Evolutionary conservation across 2,888 invertebrate genomes (phyloP).

Genomic region (Acanthococcus lagerstroemiae): DNA sequence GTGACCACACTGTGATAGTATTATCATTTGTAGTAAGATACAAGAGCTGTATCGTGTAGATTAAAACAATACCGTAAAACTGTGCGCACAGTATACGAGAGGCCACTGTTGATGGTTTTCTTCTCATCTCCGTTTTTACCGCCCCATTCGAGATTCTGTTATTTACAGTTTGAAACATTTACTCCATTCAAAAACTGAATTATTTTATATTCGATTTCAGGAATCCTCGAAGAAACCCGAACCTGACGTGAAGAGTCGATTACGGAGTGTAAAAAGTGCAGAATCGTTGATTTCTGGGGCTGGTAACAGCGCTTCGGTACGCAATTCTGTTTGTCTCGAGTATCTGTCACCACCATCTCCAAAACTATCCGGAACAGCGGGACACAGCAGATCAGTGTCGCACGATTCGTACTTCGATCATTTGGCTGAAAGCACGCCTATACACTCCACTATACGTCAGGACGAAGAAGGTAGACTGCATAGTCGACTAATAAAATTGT

Average conservation of each 20-base stretch:
- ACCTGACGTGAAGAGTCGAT: conserved; percentile 12
- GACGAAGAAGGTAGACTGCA: conserved; percentile 32
- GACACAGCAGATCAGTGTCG: conserved; percentile 60
- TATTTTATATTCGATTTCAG: too few species aligned
- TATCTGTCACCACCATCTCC: conserved; percentile 33
- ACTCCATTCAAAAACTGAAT: too few species aligned
- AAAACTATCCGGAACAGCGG: conserved; percentile 41
- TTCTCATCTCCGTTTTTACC: background rate
- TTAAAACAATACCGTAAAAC: too few species aligned
- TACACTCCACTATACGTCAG: conserved; percentile 29
- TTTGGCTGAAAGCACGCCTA: conserved; percentile 49
- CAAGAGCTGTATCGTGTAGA: too few species aligned
- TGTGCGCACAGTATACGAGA: too few species aligned
- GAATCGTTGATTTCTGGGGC: conserved; percentile 51
- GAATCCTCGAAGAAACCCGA: conserved; percentile 1
- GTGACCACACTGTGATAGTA: too few species aligned
- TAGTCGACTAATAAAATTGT: too few species aligned
- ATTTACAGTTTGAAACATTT: too few species aligned
- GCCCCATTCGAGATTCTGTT: background rate
- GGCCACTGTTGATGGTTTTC: too few species aligned
- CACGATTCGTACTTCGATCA: conserved; percentile 89
- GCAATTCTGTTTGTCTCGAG: conserved; percentile 33
- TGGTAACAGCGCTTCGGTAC: conserved; percentile 36
- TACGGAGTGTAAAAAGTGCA: conserved; percentile 60
- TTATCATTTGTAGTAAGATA: too few species aligned